phyloP scores from a whole-genome alignment of 2,797 vertebrate genomes.

The Galago senegalensis region DNA sequence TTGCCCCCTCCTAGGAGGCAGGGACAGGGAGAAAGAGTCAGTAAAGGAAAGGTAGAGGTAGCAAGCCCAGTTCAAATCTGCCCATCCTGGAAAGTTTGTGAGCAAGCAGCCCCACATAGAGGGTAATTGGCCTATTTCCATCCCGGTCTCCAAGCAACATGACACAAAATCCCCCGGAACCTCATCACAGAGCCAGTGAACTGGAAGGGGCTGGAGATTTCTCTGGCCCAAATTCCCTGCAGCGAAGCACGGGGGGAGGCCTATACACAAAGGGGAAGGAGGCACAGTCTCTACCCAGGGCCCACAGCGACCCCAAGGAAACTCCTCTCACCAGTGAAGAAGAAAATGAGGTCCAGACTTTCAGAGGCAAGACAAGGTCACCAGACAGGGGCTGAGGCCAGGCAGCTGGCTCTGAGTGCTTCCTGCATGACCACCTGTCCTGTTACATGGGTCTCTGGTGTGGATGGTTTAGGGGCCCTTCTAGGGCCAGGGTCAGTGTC shows the following conservation, averaged over 20 bases:
- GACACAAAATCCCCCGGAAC: conserved; percentile 26
- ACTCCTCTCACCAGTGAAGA: neutral
- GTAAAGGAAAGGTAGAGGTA: neutral
- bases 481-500: neutral
- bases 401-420: neutral
- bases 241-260: fast-evolving
- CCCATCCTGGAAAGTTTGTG: neutral
- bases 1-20: neutral
- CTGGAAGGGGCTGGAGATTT: conserved; percentile 34
- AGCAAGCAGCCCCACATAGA: neutral
- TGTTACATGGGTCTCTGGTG: fast-evolving
- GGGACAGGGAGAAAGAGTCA: neutral
- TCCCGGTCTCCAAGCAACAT: conserved; percentile 64
- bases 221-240: neutral
- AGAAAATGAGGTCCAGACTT: neutral
- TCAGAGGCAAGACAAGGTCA: neutral
- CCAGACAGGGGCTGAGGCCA: neutral
- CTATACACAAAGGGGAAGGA: neutral
- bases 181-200: conserved; percentile 46
- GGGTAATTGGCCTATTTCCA: conserved; percentile 35
- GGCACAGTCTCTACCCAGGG: neutral
- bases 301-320: neutral
- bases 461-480: neutral
- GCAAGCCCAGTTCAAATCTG: neutral
- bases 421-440: too few species aligned